A percentile compares a stretch with the other conserved stretches of the same genome.
phyloP scores from a whole-genome alignment of 1,140 invertebrate genomes.

The Macrocentrus cingulum region DNA sequence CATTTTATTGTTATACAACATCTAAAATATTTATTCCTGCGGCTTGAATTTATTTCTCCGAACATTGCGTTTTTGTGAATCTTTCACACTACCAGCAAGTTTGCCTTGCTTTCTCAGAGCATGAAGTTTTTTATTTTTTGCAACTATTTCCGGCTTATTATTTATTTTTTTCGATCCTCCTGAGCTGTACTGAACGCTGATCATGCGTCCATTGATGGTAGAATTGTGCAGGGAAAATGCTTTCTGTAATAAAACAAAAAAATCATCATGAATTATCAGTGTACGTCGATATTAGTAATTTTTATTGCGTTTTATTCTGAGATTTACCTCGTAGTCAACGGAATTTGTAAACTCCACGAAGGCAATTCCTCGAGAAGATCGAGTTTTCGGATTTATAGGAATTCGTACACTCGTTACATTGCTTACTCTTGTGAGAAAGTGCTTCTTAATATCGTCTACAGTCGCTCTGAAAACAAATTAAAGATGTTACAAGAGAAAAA shows the following conservation, averaged over 20 bases:
- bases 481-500: constrained; percentile 10
- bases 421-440: constrained; percentile 55
- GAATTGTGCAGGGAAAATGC: constrained; percentile 55
- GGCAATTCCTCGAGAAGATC: constrained; percentile 52
- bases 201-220: constrained; percentile 48
- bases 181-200: constrained; percentile 56
- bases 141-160: constrained; percentile 44
- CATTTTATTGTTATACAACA: neutral
- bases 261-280: neutral
- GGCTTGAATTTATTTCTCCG: constrained; percentile 36
- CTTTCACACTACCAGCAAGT: constrained; percentile 48
- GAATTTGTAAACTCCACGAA: constrained; percentile 55
- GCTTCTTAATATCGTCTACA: constrained; percentile 51
- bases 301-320: neutral
- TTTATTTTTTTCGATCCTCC: constrained; percentile 44
- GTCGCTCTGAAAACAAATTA: constrained; percentile 39
- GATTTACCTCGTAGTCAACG: constrained; percentile 53
- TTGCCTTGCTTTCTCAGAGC: constrained; percentile 53
- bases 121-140: constrained; percentile 57
- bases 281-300: neutral
- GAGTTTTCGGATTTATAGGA: constrained; percentile 43
- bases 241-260: constrained; percentile 51
- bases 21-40: constrained; percentile 3
- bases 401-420: constrained; percentile 52
- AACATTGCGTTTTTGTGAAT: constrained; percentile 46